Base-by-base conservation (phyloP, 2,797 vertebrate genomes). In the Gadopsis marmoratus region DNA sequence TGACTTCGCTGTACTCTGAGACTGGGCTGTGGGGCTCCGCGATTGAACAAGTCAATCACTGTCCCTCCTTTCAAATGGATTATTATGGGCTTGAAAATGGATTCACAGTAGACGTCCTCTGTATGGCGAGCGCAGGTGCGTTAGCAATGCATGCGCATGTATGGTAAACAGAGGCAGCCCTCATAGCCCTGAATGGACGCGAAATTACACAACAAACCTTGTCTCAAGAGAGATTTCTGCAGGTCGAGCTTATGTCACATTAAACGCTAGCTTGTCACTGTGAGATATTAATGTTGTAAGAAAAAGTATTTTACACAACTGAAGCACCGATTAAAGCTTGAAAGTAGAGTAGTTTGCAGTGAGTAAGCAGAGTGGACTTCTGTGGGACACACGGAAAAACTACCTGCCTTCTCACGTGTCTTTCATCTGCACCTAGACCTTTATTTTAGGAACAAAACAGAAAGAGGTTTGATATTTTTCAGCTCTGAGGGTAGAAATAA, bases 11-110 rank as follows among this genome's bases (percentile, higher is more conserved):
- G 43, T 19, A 7, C 31, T 58, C 55, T 65, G 26, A 63, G 45
- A 29, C 29, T 17, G 64, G 33, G 6, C 9, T 29, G 19, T 50
- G 16, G 41, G 63, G 19, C 67, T 58, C 37, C 41, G 17, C 4
- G 29, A 71, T 13, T n/a, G 31, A 74, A 89, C 84, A 91, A 83
- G 64, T 45, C 53, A 53, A 14, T 72, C 72, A 55, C 76, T 91
- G 71, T 90, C 71, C 59, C 37, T 78, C 41, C 60, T 59, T 79
- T 63, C 53, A 75, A 86, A 82, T 78, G 71, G 45, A 83, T 81
- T 73, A 88, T 86, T 84, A 87, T 81, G 74, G 50, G 72, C 39
- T 69, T 76, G 35, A 76, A 90, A 79, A 85, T 86, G 64, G 62
- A 91, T 77, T 53, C 48, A 72, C 50, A 78, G 72, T 63, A 56